Conservation (phyloP, 2,797 vertebrate genomes). For the Xiphorhynchus erythropygius region DNA sequence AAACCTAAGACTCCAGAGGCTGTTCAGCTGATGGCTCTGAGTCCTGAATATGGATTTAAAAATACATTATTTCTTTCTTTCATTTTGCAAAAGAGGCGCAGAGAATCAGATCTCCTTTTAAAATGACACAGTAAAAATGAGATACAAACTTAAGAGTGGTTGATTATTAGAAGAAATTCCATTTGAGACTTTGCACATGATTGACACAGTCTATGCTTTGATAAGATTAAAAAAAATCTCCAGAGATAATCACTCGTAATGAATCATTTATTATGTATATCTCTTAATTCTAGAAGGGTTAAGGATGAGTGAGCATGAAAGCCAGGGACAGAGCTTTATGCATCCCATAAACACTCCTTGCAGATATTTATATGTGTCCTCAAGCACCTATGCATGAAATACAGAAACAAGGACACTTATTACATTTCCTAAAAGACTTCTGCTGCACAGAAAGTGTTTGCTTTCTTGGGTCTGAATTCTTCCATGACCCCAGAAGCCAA, state of each 20-base stretch:
- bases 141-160: constrained; percentile 39
- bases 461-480: background rate
- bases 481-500: background rate
- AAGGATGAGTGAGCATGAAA: constrained; percentile 65
- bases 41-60: constrained; percentile 18
- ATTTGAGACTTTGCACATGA: constrained; percentile 51
- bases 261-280: constrained; percentile 70
- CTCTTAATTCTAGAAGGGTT: constrained; percentile 61
- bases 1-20: constrained; percentile 15
- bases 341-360: constrained; percentile 47
- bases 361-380: constrained; percentile 45
- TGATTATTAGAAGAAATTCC: constrained; percentile 45
- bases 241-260: constrained; percentile 56
- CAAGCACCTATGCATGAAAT: constrained; percentile 22
- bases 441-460: background rate
- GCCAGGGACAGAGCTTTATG: constrained; percentile 40
- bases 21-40: constrained; percentile 15
- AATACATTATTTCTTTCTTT: constrained; percentile 23
- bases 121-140: constrained; percentile 44
- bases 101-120: constrained; percentile 4
- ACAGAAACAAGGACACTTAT: constrained; percentile 5
- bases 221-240: constrained; percentile 63
- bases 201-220: constrained; percentile 62
- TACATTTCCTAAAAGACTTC: background rate
- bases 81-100: background rate